These are phyloP conservation scores for Zoanthus sociatus DNA, from an alignment of 92 coral and sea anemone genomes.

Conservation along the genomic window DNA sequence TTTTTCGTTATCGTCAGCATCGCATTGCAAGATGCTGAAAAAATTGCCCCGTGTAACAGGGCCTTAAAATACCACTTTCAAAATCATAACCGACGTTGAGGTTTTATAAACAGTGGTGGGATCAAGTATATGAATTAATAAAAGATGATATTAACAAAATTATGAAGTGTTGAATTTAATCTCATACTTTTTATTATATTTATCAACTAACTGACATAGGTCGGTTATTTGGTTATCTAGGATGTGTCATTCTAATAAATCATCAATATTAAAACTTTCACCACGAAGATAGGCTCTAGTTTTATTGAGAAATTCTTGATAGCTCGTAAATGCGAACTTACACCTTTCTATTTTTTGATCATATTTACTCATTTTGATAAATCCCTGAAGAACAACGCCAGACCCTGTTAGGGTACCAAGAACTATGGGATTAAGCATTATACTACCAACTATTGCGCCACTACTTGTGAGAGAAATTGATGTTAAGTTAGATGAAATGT, in stretches of 20 bases:
- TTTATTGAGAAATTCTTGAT: slow-evolving; percentile 22
- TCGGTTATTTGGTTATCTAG: slow-evolving; percentile 10
- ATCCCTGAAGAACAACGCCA: slow-evolving; percentile 6
- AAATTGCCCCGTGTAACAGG: too few species aligned
- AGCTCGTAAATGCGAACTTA: slow-evolving; percentile 17
- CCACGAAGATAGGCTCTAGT: slow-evolving; percentile 22
- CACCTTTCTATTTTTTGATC: background rate
- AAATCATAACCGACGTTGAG: too few species aligned
- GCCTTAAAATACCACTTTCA: too few species aligned
- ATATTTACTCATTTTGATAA: too few species aligned
- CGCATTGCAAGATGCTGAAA: too few species aligned
- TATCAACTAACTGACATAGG: slow-evolving; percentile 19
- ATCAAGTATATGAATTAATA: too few species aligned
- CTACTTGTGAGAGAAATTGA: background rate
- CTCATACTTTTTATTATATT: background rate
- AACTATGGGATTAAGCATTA: slow-evolving; percentile 41
- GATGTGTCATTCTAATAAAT: background rate
- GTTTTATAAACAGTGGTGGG: too few species aligned
- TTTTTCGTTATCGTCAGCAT: too few species aligned
- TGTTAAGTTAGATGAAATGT: background rate
- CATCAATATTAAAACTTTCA: background rate
- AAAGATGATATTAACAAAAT: too few species aligned
- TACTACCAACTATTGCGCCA: background rate
- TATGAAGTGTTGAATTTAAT: background rate
- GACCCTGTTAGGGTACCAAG: slow-evolving; percentile 23